Conservation (phyloP, 2,113 vertebrate species). For the Oxyruncus cristatus region DNA sequence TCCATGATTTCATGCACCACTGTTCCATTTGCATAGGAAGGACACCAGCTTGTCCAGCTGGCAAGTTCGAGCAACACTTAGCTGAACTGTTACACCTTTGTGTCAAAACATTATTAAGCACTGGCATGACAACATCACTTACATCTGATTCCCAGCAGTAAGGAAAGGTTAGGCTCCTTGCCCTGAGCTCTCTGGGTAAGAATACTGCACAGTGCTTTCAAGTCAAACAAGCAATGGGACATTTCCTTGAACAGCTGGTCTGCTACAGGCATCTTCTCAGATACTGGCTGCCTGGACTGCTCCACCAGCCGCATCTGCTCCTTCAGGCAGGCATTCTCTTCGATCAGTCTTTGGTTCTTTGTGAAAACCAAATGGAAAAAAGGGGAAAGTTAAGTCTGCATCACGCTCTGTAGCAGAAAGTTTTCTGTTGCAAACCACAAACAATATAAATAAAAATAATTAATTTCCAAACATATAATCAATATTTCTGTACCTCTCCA, state of each 20-base stretch:
- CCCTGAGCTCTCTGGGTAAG: conserved; percentile 90
- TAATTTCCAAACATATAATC: background rate
- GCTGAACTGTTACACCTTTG: background rate
- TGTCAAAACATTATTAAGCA: background rate
- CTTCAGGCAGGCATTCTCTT: conserved; percentile 65
- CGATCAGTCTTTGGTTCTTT: conserved; percentile 77
- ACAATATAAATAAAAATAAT: background rate
- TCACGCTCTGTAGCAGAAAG: background rate
- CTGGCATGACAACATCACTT: conserved; percentile 55
- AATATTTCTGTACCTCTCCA: background rate
- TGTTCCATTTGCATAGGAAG: background rate
- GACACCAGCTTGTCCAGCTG: background rate
- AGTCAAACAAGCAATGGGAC: conserved; percentile 90
- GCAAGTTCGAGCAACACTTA: background rate
- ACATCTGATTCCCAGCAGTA: conserved; percentile 94
- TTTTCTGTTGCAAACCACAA: background rate
- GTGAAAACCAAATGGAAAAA: background rate
- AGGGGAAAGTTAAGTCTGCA: background rate
- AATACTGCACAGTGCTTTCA: conserved; percentile 92
- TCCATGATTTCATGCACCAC: background rate
- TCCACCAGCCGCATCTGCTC: conserved; percentile 51
- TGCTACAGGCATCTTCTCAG: conserved; percentile 76
- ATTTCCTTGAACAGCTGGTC: conserved; percentile 89
- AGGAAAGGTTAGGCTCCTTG: conserved; percentile 91
- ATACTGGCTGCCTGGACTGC: conserved; percentile 61